A percentile compares a stretch with the other conserved stretches of the same genome.
Evolutionary conservation across 2,113 vertebrate species (phyloP).

Genomic region (Tragelaphus scriptus): DNA sequence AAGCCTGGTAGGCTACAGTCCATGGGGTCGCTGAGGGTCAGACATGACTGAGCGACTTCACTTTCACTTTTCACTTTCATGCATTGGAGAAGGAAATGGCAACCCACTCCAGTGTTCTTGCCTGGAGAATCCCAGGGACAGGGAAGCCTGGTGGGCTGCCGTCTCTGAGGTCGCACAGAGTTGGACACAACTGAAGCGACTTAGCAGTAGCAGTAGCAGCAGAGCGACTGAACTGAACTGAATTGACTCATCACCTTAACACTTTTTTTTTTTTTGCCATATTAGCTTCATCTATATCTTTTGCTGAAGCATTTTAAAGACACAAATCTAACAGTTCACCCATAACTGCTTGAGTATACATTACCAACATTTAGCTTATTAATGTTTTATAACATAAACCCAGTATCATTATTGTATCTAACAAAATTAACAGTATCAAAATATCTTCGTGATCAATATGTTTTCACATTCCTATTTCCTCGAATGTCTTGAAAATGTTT

Average conservation of each 20-base stretch:
- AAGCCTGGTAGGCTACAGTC: too few relatives aligned
- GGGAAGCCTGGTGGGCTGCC: background rate
- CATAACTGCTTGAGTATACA: background rate
- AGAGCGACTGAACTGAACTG: background rate
- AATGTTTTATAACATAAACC: slow-evolving; percentile 8
- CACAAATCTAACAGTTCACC: background rate
- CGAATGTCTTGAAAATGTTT: background rate
- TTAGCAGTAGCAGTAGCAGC: too few relatives aligned
- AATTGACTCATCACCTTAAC: background rate
- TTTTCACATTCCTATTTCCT: background rate
- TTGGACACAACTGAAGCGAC: background rate
- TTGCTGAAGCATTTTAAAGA: background rate
- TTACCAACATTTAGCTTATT: background rate
- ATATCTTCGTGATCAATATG: background rate
- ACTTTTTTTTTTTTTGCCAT: background rate
- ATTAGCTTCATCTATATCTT: background rate
- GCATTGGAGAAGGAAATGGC: too few relatives aligned
- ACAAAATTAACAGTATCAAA: background rate
- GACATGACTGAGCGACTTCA: too few relatives aligned
- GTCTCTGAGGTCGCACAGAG: background rate
- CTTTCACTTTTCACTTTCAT: too few relatives aligned
- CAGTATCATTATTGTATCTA: background rate
- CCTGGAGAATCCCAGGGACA: background rate
- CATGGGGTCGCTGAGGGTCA: too few relatives aligned
- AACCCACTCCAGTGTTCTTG: too few relatives aligned